Base-by-base conservation (phyloP, 2,888 invertebrate genomes). In the Listrodromus nycthemerus region DNA sequence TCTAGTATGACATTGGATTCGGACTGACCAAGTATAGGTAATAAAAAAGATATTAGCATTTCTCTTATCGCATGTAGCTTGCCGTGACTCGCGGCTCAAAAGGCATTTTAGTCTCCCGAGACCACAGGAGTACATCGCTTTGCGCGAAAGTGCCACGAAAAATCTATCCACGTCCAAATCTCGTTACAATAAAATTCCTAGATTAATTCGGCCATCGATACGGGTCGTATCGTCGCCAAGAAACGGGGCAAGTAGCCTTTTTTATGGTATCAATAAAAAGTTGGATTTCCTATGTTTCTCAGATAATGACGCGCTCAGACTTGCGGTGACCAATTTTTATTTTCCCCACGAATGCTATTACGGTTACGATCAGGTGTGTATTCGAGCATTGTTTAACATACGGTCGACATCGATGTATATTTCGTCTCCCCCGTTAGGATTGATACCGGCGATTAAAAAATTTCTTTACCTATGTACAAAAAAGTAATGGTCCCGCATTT, bases 151-250 rank as follows among this genome's bases (percentile, higher is more conserved):
- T 81, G 84, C 82, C 85, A 84, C 85, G 84, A 86, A 85, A 83
- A 37, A 41, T 75, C 50, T 66, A 21, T n/a, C 50, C 27, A 50
- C 41, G 55, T 87, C 85, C 83, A 74, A 80, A 83, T 86, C 85
- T 84, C 79, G 81, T 63, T 84, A 83, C 30, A 83, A 86, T 85
- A 82, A 85, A 82, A 88, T 88, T 69, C 79, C 87, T 88, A 88
- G 86, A 87, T 88, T 89, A 90, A 87, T 90, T 91, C 90, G 89
- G 88, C 89, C 89, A 88, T 89, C 87, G 65, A 78, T 82, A 75
- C 76, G 79, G 58, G 50, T 70, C 58, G 77, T 24, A 58, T 58
- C 77, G 76, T 74, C 75, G 37, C 21, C 77, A 66, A 82, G 75
- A 82, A 83, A 80, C 50, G 76, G 73, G 85, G 80, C 80, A 83